phyloP scores from a whole-genome alignment of 2,888 invertebrate species.

The Baronia brevicornis region DNA sequence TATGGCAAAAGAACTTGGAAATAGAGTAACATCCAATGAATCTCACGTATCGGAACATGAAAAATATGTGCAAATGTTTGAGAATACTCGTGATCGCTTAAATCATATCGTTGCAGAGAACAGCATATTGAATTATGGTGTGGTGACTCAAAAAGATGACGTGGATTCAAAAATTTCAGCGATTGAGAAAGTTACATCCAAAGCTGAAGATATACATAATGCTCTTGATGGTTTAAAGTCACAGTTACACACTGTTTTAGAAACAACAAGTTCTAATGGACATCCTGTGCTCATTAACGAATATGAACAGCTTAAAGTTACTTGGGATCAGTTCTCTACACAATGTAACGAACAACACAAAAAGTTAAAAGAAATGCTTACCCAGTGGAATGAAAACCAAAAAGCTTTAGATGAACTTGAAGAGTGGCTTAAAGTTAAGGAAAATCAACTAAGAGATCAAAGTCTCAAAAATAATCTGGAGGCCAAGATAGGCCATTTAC shows the following conservation, averaged over 20 bases:
- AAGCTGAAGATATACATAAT: slow-evolving; percentile 83
- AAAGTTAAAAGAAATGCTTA: slow-evolving; percentile 83
- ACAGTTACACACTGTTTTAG: slow-evolving; percentile 82
- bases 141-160: slow-evolving; percentile 85
- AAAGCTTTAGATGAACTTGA: slow-evolving; percentile 84
- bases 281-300: slow-evolving; percentile 83
- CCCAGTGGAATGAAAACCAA: slow-evolving; percentile 89
- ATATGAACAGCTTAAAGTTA: slow-evolving; percentile 82
- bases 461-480: slow-evolving; percentile 90
- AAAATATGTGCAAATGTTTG: slow-evolving; percentile 85
- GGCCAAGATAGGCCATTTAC: slow-evolving; percentile 85
- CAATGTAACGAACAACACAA: slow-evolving; percentile 82
- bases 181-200: slow-evolving; percentile 84
- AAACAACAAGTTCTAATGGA: slow-evolving; percentile 85
- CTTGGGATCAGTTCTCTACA: slow-evolving; percentile 84
- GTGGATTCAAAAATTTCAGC: slow-evolving; percentile 84
- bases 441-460: slow-evolving; percentile 90
- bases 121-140: slow-evolving; percentile 84
- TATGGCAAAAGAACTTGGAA: slow-evolving; percentile 79
- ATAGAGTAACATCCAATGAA: slow-evolving; percentile 79
- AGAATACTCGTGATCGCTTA: slow-evolving; percentile 88
- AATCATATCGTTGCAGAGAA: slow-evolving; percentile 87
- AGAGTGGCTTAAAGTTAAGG: slow-evolving; percentile 90
- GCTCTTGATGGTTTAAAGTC: slow-evolving; percentile 81
- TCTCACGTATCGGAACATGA: slow-evolving; percentile 88